Base-by-base conservation (phyloP, 2,888 invertebrate species). In the Celastrina argiolus region DNA sequence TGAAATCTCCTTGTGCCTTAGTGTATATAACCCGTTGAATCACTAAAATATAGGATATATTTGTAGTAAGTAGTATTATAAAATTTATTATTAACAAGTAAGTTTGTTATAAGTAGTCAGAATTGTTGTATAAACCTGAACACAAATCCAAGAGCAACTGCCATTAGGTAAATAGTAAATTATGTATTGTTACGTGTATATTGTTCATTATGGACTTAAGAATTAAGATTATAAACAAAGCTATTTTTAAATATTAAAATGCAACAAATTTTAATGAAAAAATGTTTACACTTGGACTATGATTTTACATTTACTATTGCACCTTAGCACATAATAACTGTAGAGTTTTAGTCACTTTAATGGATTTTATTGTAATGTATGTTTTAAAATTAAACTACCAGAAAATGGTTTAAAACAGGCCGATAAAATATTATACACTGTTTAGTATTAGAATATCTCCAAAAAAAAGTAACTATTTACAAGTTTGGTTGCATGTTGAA, bases 101-200 rank as follows among this genome's bases (percentile, higher is more conserved):
- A n/a, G n/a, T n/a, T n/a, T n/a, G n/a, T n/a, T 31, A 45, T 45
- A 3, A 51, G 12, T 51, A 51, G 22, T 51, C 51, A 51, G 22
- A 22, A 26, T 51, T 22, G 22, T 51, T 26, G 45, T 45, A 45
- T 45, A 14, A 51, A 26, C 14, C 8, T 12, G 36, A 10, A 26
- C 51, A 51, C 51, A 51, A 51, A 51, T 22, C 12, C 51, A 51
- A 51, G 5, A 51, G 51, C 26, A 51, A 51, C 51, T 51, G 51
- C 51, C 51, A 51, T 26, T 51, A 51, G 22, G 14, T 12, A 26
- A 51, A 51, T 51, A 51, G 22, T 51, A 51, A 5, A 14, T 22
- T 51, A 51, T 51, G 12, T 14, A 51, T 31, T 45, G 18, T 45
- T 45, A 45, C 10, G 45, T 18, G 3, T 18, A 22, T 10, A 14